Conservation (phyloP, 2,797 vertebrate genomes). For the Distichodus sexfasciatus region DNA sequence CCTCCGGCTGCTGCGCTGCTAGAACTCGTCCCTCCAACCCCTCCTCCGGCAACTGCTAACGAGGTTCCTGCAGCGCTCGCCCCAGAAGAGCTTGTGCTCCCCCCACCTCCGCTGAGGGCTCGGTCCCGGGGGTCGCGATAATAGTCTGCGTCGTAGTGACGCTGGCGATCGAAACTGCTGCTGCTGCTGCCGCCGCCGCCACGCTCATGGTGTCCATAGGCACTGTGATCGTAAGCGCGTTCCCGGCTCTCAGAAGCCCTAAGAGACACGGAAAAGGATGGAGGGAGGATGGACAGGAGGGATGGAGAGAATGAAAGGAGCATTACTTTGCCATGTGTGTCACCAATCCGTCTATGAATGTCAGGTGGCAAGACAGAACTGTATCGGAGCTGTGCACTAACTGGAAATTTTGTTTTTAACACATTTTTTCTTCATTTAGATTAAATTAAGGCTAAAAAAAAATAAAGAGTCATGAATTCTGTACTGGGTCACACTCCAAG, state of each 20-base stretch:
- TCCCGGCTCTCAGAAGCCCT: conserved; percentile 97
- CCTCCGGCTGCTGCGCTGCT: conserved; percentile 60
- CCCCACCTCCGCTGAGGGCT: conserved; percentile 74
- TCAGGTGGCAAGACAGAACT: conserved; percentile 27
- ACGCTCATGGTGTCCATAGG: conserved; percentile 99
- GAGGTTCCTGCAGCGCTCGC: conserved; percentile 65
- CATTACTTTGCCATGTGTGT: conserved; percentile 39
- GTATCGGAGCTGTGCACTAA: background rate
- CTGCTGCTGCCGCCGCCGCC: conserved; percentile 75
- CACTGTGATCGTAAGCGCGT: conserved; percentile 95
- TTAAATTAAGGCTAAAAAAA: too few relatives aligned
- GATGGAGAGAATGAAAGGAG: conserved; percentile 44
- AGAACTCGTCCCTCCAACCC: conserved; percentile 61
- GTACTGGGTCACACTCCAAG: conserved; percentile 45
- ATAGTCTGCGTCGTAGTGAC: conserved; percentile 98
- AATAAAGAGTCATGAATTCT: conserved; percentile 31
- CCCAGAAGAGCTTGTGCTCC: conserved; percentile 64
- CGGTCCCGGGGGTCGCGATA: conserved; percentile 93
- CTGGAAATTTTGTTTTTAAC: background rate
- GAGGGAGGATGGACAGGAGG: conserved; percentile 39
- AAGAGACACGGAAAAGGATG: conserved; percentile 58
- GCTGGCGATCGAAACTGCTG: conserved; percentile 90
- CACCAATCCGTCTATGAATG: conserved; percentile 5
- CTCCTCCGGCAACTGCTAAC: conserved; percentile 63
- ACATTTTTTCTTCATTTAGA: too few relatives aligned